phyloP scores from a whole-genome alignment of 2,113 vertebrate genomes.

The Ceyx cyanopectus region DNA sequence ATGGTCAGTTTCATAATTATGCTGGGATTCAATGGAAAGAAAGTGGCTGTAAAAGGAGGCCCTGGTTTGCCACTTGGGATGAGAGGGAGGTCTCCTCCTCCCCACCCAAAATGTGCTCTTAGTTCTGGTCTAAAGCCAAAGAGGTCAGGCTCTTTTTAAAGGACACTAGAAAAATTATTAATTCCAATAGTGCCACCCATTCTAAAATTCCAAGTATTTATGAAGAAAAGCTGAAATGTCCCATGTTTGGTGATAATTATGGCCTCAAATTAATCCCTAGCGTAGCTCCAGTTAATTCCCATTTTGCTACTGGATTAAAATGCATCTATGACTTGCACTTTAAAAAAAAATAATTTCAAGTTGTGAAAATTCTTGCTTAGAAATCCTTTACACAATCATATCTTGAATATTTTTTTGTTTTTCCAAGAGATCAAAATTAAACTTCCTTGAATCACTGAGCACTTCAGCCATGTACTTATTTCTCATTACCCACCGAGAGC shows the following conservation, averaged over 20 bases:
- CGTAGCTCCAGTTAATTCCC: neutral
- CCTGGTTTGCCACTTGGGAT: accelerated
- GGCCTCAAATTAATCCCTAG: neutral
- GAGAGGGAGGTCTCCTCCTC: neutral
- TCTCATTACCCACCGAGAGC: neutral
- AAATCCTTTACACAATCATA: neutral
- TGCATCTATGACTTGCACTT: neutral
- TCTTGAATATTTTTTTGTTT: neutral
- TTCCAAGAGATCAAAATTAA: neutral
- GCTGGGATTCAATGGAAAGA: neutral
- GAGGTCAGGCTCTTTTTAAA: neutral
- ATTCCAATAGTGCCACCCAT: neutral
- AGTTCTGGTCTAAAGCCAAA: neutral
- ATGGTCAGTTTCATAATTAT: neutral
- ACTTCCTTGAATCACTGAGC: neutral
- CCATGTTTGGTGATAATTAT: neutral
- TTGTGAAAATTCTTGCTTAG: neutral
- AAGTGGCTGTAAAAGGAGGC: neutral
- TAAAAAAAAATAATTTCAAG: neutral
- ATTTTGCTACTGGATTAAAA: neutral
- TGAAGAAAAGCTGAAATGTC: neutral
- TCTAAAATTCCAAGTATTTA: neutral
- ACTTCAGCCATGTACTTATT: neutral
- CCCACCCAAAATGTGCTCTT: accelerated
- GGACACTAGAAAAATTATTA: neutral